Evolutionary conservation across 2,113 vertebrate species (phyloP), one percentile per base, ranked within the genome.

Genomic region (Stegostoma tigrinum): DNA sequence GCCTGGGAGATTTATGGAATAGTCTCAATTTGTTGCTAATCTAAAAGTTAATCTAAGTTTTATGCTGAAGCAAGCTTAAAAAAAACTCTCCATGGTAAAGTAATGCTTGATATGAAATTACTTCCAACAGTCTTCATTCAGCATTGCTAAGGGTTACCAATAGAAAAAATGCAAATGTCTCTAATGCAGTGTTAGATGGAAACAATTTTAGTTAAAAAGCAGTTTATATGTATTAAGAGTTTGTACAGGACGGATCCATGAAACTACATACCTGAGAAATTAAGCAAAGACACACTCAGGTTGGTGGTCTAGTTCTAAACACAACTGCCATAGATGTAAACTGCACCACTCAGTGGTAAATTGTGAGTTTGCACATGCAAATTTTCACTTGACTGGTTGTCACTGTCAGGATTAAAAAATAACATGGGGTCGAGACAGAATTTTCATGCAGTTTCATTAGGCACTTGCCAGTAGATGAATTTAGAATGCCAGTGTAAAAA

Each of bases 311-410:
- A 24, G 23, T 38, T 66, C 34, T 38, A 66, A 38, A 93, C 34
- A 66, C 61, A 93, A 66, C 38, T 34, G 86, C 34, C 61, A 90
- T n/a, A 5, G 3, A 19, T 38, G 55, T 64, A 67, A 93, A 93
- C 42, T 93, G 89, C 89, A 93, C 89, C 89, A 93, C 89, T 93
- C 66, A 67, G 89, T 93, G 89, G 61, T 23, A 93, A 93, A 7
- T 93, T 67, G 89, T 38, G n/a, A 15, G 21, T n/a, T 93, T 93
- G 61, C 89, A 93, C 21, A 61, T 64, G 42, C 66, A 66, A 8
- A 38, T 93, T 17, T 66, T 66, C 34, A 66, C n/a, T 21, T 93
- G 61, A n/a, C n/a, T n/a, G n/a, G 19, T 91, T 91, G 30, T 61
- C 34, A 89, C 48, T 89, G 19, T 30, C 55, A n/a, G 55, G 17